Evolutionary conservation across 2,113 vertebrate species (phyloP), one percentile per base, ranked within the genome.

Genomic region (Accipiter cooperii): DNA sequence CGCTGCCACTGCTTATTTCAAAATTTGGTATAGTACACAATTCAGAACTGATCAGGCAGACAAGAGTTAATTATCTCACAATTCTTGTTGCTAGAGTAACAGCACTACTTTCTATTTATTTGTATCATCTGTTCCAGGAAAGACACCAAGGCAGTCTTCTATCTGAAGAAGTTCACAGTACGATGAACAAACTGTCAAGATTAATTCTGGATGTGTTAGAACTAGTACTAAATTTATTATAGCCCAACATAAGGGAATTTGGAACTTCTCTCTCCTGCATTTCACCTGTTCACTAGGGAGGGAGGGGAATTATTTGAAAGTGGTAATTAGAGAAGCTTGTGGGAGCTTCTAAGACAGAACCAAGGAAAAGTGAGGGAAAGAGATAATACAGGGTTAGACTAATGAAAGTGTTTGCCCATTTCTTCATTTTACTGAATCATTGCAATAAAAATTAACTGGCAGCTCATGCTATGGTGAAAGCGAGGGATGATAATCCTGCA

Each of bases 61-160:
- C 25, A 84, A 63, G 87, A 84, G 78, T 92, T 95, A 93, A 89
- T 90, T 81, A 95, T 68, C 75, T 17, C 88, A 84, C 66, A 89
- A 38, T 77, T 44, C 61, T 46, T 61, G 93, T 97, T 97, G 95
- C 92, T 87, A 94, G 46, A 96, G 93, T 61, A 96, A 97, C 92
- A 92, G 64, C 68, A 75, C 71, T 84, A 68, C 60, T 89, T 82
- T 85, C 94, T 84, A 92, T 89, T 93, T 95, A 94, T 79, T 93
- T 80, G 46, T 77, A 91, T 92, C 70, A 92, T 92, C 74, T 78
- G 68, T 90, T 96, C 61, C 90, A 97, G 93, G 58, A 94, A 81
- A 93, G 70, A 78, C 42, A 95, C 36, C 2, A 1, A 82, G 57
- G 73, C 70, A 68, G 52, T 26, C 46, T 80, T 94, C 76, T 76